Evolutionary conservation across 2,797 vertebrate species (phyloP).

Genomic region (Pitangus sulphuratus): DNA sequence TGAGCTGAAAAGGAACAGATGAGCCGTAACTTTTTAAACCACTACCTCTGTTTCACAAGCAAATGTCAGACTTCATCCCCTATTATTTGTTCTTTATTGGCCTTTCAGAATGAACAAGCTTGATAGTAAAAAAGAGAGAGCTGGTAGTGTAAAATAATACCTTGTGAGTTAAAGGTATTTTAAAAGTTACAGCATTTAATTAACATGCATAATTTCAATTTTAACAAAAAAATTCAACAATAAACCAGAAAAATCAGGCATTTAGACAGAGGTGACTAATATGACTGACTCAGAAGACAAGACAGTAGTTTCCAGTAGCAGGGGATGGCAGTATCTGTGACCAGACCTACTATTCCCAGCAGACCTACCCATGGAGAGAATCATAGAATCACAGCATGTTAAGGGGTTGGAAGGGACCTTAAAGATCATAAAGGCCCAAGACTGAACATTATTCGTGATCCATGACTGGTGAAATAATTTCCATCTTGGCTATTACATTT

Average conservation of each 20-base stretch:
- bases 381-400: neutral
- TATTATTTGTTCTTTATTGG: conserved; percentile 33
- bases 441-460: neutral
- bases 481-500: neutral
- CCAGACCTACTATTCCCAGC: neutral
- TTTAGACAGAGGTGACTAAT: neutral
- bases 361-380: neutral
- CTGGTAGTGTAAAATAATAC: neutral
- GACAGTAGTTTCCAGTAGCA: neutral
- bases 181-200: neutral
- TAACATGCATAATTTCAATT: neutral
- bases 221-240: neutral
- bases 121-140: neutral
- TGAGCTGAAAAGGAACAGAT: neutral
- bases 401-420: neutral
- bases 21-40: neutral
- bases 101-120: conserved; percentile 18
- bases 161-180: neutral
- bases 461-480: neutral
- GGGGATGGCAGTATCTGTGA: neutral
- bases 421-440: neutral
- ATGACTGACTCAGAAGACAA: neutral
- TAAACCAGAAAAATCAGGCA: neutral
- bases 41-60: conserved; percentile 4
- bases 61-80: conserved; percentile 33